Evolutionary conservation across 2,113 vertebrate species (phyloP), one percentile per base, ranked within the genome.

Genomic region (Nicator chloris): DNA sequence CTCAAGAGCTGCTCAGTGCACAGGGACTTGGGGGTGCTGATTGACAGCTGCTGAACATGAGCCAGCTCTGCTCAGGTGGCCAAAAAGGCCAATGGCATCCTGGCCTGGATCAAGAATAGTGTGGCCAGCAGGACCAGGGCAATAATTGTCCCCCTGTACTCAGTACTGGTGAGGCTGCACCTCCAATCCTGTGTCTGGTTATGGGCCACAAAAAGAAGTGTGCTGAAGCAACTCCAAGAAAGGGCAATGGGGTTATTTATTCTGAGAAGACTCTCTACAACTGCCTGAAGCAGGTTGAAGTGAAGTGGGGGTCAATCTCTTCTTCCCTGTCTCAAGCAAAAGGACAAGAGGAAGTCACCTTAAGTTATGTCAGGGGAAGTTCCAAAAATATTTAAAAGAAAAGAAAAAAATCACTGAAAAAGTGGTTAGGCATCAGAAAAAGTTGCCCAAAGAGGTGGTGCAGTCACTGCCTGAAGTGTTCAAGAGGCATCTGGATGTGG

Each of bases 171-270:
- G 79, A 82, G 30, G n/a, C 24, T 18, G 18, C 35, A 49, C 21
- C n/a, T 69, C 10, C 4, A 49, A 35, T 40, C 10, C n/a, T 42
- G 12, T 8, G 21, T 42, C 24, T 0, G 0, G 30, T 69, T 68
- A 9, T 23, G 12, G 10, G 13, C 63, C 12, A 7, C 54, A 37
- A 42, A 76, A 76, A 42, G 24, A 16, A 79, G 3, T 23, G 26
- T 61, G 54, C 47, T 49, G 35, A 35, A 69, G 54, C 10, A 35
- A 23, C 10, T 69, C 70, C 47, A 42, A 23, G n/a, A 30, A 54
- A 90, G 18, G 8, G 4, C 15, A 69, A 40, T 49, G 8, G 17
- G 15, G 6, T 37, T 63, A 53, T 33, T 76, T 77, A 27, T 39
- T 56, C 35, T 54, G 47, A 61, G 54, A 76, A 54, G 14, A 23